phyloP scores from a whole-genome alignment of 2,888 invertebrate genomes.

The Ecdyonurus torrentis region DNA sequence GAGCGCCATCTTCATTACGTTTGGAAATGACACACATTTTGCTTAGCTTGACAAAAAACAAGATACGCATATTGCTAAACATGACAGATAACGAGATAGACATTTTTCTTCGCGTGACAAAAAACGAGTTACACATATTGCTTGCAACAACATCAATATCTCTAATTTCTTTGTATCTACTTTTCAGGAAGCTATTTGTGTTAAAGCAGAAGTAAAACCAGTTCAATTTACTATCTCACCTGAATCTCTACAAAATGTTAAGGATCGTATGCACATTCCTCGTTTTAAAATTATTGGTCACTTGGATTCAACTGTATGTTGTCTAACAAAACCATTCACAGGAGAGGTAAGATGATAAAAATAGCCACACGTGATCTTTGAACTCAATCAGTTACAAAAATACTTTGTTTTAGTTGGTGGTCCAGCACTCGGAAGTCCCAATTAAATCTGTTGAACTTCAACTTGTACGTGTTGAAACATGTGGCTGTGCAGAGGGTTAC shows the following conservation, averaged over 20 bases:
- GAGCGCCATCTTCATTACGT: no score
- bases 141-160: no score
- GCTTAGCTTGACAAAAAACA: no score
- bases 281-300: slow-evolving; percentile 68
- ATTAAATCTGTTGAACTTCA: slow-evolving; percentile 91
- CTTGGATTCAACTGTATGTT: slow-evolving; percentile 66
- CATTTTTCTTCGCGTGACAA: no score
- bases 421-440: slow-evolving; percentile 63
- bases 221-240: slow-evolving; percentile 73
- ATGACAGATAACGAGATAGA: no score
- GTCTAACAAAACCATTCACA: slow-evolving; percentile 70
- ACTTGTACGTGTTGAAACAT: slow-evolving; percentile 86
- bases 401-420: slow-evolving; percentile 46
- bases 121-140: no score
- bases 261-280: slow-evolving; percentile 49
- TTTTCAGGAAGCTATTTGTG: slow-evolving; percentile 18
- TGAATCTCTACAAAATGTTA: slow-evolving; percentile 54
- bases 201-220: slow-evolving; percentile 36
- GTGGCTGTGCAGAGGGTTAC: slow-evolving; percentile 83
- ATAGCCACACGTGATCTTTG: background rate
- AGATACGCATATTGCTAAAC: no score
- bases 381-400: no score
- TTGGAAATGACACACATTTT: no score
- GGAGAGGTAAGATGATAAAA: slow-evolving; percentile 47
- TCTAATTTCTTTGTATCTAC: no score